Base-by-base conservation (phyloP, 2,113 vertebrate genomes). In the Buteo buteo region DNA sequence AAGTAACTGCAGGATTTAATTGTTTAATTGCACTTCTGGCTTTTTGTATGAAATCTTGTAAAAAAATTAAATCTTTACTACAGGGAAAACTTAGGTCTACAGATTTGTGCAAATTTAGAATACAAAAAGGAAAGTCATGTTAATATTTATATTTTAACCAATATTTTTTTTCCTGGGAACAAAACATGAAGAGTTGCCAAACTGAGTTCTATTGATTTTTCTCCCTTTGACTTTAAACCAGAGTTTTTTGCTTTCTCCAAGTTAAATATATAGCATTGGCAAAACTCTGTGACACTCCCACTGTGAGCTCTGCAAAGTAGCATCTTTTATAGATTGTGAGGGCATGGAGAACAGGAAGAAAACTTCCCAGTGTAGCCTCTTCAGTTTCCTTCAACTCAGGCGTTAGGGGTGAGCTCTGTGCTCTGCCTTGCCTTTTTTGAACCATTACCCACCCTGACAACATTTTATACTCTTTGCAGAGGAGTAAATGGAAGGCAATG, bases 401-500 rank as follows among this genome's bases (percentile, higher is more conserved):
- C n/a, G 6, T 83, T 55, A 79, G 36, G 40, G 36, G 16, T 74
- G 28, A 78, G 9, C 21, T 44, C 50, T 49, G 21, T 45, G 25
- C 14, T 59, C 52, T 65, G 42, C 19, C 31, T 83, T 79, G 26
- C n/a, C n/a, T 74, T 86, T 83, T 86, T 69, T 50, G 38, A 79
- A 61, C 85, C 24, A 52, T 93, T 87, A 59, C 16, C 42, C 40
- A n/a, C 1, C 1, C 20, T 57, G 65, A 52, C 26, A 84, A 50
- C 57, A 72, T 52, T 70, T 93, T 61, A 61, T 64, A 61, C 18
- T 76, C 54, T 34, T 71, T 74, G 50, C 59, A 71, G 47, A 71
- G n/a, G 9, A 62, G 28, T 65, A 87, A 89, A 82, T 67, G 81
- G 70, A 94, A 84, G 36, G 11, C 44, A 78, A 36, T 93, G 82